Evolutionary conservation across 1,140 invertebrate genomes (phyloP).

Genomic region (Drosophila mojavensis): DNA sequence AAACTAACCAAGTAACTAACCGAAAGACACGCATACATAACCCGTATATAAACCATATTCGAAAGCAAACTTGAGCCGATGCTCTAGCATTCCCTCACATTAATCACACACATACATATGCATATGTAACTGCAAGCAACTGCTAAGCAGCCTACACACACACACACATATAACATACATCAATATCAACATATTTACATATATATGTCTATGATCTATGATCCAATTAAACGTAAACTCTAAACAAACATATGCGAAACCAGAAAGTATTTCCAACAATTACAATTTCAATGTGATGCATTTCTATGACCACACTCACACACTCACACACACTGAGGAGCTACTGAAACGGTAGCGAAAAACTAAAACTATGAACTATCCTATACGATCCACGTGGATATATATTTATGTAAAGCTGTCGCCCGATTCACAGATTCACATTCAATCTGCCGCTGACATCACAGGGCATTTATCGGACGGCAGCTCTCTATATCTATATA

Average conservation of each 20-base stretch:
- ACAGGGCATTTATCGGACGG: conserved; percentile 1
- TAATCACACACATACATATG: neutral
- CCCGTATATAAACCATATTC: neutral
- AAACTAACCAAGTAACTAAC: neutral
- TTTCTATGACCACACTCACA: conserved; percentile 47
- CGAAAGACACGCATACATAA: neutral
- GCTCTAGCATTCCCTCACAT: too few relatives aligned
- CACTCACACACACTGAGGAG: conserved; percentile 28
- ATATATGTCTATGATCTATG: neutral
- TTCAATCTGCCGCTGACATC: too few relatives aligned
- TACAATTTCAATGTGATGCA: conserved; percentile 63
- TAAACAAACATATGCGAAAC: neutral
- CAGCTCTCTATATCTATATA: conserved; percentile 31
- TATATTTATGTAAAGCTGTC: conserved; percentile 9
- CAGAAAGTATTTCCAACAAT: conserved; percentile 27
- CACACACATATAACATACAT: neutral
- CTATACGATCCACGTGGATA: neutral
- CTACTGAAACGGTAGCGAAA: conserved; percentile 1
- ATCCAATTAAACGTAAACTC: neutral
- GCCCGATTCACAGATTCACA: conserved; percentile 11
- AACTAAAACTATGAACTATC: neutral
- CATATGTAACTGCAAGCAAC: neutral
- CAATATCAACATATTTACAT: too few relatives aligned
- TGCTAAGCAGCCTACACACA: neutral
- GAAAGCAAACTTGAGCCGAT: neutral